These are phyloP conservation scores for Drosophila barbarae DNA, from an alignment of 2,888 invertebrate genomes.

Conservation along the genomic window DNA sequence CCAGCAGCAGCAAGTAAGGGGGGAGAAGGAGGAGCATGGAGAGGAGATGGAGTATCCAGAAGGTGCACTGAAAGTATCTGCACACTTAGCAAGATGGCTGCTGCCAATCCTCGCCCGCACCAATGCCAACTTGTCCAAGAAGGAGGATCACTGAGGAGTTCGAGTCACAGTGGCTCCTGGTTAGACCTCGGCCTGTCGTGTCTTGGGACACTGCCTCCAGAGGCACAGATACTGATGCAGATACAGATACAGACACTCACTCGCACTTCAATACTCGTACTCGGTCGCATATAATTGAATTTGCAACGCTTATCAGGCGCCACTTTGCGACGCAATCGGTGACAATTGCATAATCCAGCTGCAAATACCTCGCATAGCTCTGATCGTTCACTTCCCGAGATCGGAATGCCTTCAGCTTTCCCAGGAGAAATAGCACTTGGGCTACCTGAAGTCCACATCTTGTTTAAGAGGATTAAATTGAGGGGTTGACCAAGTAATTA, in stretches of 20 bases:
- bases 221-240: conserved; percentile 36
- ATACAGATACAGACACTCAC: conserved; percentile 31
- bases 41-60: conserved; percentile 5
- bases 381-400: conserved; percentile 11
- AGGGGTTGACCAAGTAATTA: background rate
- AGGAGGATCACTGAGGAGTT: background rate
- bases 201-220: conserved; percentile 51
- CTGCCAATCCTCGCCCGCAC: conserved; percentile 46
- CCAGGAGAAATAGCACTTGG: conserved; percentile 4
- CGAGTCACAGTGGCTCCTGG: conserved; percentile 9
- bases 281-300: conserved; percentile 64
- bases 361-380: conserved; percentile 39
- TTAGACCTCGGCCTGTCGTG: conserved; percentile 46
- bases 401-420: conserved; percentile 13
- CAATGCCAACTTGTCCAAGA: conserved; percentile 8
- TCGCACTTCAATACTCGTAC: conserved; percentile 43
- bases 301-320: conserved; percentile 75
- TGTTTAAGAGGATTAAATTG: conserved; percentile 1
- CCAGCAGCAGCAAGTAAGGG: conserved; percentile 16
- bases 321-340: conserved; percentile 63
- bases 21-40: background rate
- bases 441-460: conserved; percentile 8
- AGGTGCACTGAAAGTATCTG: conserved; percentile 14
- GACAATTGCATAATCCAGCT: conserved; percentile 66
- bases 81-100: conserved; percentile 40